A percentile compares a stretch with the other conserved stretches of the same genome.
Evolutionary conservation across 2,113 vertebrate genomes (phyloP).

Genomic region (Rhynchomys soricoides): DNA sequence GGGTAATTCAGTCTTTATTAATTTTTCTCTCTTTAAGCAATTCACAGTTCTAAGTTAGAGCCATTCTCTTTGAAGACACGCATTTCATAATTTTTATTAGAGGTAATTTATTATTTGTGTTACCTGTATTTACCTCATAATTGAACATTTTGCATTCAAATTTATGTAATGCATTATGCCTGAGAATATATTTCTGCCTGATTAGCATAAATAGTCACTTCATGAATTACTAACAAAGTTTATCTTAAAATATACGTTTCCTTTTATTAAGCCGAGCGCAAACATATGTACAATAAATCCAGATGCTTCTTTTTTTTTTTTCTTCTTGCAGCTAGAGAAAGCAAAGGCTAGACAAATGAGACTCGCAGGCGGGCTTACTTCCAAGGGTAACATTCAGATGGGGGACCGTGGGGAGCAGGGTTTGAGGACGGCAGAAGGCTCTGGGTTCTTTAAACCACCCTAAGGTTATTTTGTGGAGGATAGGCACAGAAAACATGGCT

Average conservation of each 20-base stretch:
- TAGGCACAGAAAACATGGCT: not conserved
- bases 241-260: conserved; percentile 89
- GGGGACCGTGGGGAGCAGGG: accelerated
- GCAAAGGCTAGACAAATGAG: not conserved
- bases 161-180: conserved; percentile 90
- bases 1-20: conserved; percentile 88
- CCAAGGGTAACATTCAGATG: not conserved
- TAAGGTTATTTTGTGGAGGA: not conserved
- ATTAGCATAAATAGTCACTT: conserved; percentile 92
- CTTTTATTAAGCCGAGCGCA: conserved; percentile 89
- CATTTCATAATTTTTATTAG: conserved; percentile 89
- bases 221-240: conserved; percentile 93
- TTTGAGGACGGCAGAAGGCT: not conserved
- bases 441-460: not conserved
- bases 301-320: conserved; percentile 64
- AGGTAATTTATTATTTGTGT: conserved; percentile 90
- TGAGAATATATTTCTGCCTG: conserved; percentile 89
- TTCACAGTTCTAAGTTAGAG: conserved; percentile 86
- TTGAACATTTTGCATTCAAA: conserved; percentile 92
- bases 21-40: conserved; percentile 89
- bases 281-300: conserved; percentile 89
- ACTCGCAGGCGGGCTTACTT: not conserved
- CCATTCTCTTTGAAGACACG: conserved; percentile 87
- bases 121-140: conserved; percentile 92
- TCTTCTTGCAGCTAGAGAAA: conserved; percentile 70